These are phyloP conservation scores for Ramazzottius varieornatus DNA, from an alignment of 2,888 invertebrate genomes.

Conservation along the genomic window DNA sequence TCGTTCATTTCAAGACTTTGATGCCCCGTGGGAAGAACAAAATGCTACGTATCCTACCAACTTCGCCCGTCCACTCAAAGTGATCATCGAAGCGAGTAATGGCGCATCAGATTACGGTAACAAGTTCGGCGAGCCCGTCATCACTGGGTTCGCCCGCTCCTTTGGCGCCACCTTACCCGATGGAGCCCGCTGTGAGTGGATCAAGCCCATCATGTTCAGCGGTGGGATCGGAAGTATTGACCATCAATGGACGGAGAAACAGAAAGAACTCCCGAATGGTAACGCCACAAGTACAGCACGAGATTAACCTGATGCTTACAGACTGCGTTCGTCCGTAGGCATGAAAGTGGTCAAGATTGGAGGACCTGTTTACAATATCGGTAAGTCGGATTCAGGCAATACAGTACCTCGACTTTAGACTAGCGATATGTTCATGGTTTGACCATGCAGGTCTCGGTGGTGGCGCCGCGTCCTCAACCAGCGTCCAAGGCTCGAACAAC, in stretches of 20 bases:
- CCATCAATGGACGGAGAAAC: slow-evolving; percentile 47
- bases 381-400: no score
- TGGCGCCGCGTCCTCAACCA: slow-evolving; percentile 67
- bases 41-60: slow-evolving; percentile 46
- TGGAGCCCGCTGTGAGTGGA: slow-evolving; percentile 52
- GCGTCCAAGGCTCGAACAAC: slow-evolving; percentile 61
- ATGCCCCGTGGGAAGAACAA: slow-evolving; percentile 57
- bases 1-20: slow-evolving; percentile 43
- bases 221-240: slow-evolving; percentile 80
- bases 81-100: slow-evolving; percentile 79
- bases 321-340: slow-evolving; percentile 27
- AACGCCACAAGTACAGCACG: no score
- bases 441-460: slow-evolving; percentile 96
- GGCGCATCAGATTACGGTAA: slow-evolving; percentile 97
- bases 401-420: no score
- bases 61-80: slow-evolving; percentile 63
- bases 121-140: slow-evolving; percentile 88
- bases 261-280: no score
- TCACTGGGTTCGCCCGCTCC: slow-evolving; percentile 65
- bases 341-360: slow-evolving; percentile 81
- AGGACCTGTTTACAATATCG: slow-evolving; percentile 87
- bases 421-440: no score
- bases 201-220: slow-evolving; percentile 97
- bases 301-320: no score
- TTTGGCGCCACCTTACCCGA: slow-evolving; percentile 43